These are phyloP conservation scores for Macropodus opercularis DNA, from an alignment of 2,797 vertebrate species.

Conservation along the genomic window DNA sequence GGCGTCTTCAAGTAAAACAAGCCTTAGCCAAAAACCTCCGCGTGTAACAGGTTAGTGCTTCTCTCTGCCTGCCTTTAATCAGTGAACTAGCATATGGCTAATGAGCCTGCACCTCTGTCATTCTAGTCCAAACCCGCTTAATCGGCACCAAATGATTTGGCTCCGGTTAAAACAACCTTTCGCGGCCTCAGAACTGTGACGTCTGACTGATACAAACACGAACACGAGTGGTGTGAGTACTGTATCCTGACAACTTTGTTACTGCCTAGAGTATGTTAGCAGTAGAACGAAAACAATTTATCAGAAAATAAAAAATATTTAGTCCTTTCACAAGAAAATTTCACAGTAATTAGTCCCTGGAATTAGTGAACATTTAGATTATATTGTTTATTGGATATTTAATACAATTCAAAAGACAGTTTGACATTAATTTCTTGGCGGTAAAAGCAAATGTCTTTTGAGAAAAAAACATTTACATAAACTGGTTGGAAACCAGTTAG, in stretches of 20 bases:
- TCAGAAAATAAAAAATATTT: not conserved
- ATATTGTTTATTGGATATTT: constrained; percentile 10
- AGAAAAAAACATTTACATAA: no score
- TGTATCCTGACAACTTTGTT: no score
- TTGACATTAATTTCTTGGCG: constrained; percentile 1
- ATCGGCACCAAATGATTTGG: constrained; percentile 48
- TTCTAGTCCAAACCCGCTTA: constrained; percentile 52
- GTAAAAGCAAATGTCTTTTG: not conserved
- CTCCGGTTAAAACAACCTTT: constrained; percentile 46
- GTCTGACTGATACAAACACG: constrained; percentile 14
- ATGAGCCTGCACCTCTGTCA: constrained; percentile 58
- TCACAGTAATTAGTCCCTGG: not conserved
- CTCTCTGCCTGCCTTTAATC: constrained; percentile 70
- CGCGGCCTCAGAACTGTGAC: constrained; percentile 3
- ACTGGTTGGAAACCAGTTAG: no score
- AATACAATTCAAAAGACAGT: constrained; percentile 12
- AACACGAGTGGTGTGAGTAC: not conserved
- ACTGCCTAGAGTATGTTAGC: no score
- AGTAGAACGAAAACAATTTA: no score
- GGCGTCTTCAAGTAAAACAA: constrained; percentile 39
- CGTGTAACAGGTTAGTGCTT: constrained; percentile 58
- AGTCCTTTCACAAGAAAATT: not conserved
- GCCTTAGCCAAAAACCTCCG: constrained; percentile 49
- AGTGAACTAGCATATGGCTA: constrained; percentile 67
- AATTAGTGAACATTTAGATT: constrained; percentile 1